Evolutionary conservation across 2,888 invertebrate genomes (phyloP), one percentile per base, ranked within the genome.

Genomic region (Macaria liturata): DNA sequence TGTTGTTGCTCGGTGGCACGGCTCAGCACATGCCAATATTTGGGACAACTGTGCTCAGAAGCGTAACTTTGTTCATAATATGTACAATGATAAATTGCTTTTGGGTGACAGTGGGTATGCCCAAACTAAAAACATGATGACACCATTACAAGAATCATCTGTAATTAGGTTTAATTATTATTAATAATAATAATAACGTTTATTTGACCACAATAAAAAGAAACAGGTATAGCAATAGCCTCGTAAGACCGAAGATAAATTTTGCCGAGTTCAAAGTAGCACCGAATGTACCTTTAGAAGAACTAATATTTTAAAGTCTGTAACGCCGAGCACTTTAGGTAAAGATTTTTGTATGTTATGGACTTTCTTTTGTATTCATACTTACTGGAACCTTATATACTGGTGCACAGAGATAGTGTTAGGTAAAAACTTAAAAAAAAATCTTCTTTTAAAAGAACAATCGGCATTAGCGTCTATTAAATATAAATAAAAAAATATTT

Each of bases 41-140:
- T 50, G 44, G 50, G 32, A 50, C 42, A 50, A 50, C 9, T 42
- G 44, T 50, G 50, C 43, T 4, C n/a, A 42, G 32, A 42, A n/a
- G 42, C 32, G 32, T 9, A 46, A 46, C 9, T 46, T 46, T 32
- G 32, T 46, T 0, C 4, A 32, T 9, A 46, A 8, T 9, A 32
- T 32, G 32, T 46, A 46, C 32, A 31, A 31, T 46, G 46, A 46
- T 0, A 46, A 46, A 46, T 31, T 32, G 32, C 9, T 46, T 8
- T 46, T 43, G 32, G 50, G 50, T 42, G 50, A 32, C 44, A 50
- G 46, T 43, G 50, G 50, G 4, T 50, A 42, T 43, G 32, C 50
- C n/a, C 50, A 50, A 50, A 42, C 50, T 42, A 44, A 32, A 32
- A 43, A 42, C 42, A 50, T 50, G 50, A 50, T 50, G 50, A 50